These are phyloP conservation scores for Phyllostomus hastatus DNA, from an alignment of 2,113 vertebrate genomes.

Conservation along the genomic window DNA sequence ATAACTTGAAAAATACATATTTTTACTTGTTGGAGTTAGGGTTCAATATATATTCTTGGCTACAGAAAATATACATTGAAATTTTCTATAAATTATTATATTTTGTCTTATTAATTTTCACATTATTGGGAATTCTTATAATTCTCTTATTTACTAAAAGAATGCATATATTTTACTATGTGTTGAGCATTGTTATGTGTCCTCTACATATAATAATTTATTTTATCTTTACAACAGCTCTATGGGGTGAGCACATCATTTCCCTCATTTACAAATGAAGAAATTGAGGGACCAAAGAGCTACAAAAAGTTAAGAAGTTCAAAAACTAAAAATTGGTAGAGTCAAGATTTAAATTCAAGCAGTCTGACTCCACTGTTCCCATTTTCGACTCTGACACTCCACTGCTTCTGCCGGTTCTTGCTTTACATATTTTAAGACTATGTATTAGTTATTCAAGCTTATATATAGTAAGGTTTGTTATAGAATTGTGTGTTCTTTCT, in stretches of 20 bases:
- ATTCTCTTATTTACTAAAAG: not conserved
- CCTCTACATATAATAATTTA: not conserved
- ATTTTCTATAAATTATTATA: not conserved
- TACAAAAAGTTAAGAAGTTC: not conserved
- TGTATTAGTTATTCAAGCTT: not conserved
- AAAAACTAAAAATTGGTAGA: not conserved
- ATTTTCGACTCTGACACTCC: not conserved
- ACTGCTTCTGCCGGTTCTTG: not conserved
- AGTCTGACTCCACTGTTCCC: not conserved
- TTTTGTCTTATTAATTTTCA: not conserved
- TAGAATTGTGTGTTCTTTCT: not conserved
- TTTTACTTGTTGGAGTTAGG: not conserved
- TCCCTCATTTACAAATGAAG: not conserved
- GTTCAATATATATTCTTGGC: not conserved
- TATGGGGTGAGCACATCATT: not conserved
- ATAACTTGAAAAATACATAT: not conserved
- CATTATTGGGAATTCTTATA: not conserved
- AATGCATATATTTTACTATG: not conserved
- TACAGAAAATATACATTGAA: not conserved
- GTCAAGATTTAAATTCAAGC: not conserved
- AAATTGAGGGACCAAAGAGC: not conserved
- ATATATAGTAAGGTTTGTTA: not conserved
- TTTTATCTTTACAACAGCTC: not conserved
- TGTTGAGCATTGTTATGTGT: not conserved
- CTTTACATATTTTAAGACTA: not conserved